A percentile compares a stretch with the other conserved stretches of the same genome.
These are phyloP conservation scores for Caenorhabditis afra DNA, from an alignment of 2,888 invertebrate genomes.

Conservation along the genomic window DNA sequence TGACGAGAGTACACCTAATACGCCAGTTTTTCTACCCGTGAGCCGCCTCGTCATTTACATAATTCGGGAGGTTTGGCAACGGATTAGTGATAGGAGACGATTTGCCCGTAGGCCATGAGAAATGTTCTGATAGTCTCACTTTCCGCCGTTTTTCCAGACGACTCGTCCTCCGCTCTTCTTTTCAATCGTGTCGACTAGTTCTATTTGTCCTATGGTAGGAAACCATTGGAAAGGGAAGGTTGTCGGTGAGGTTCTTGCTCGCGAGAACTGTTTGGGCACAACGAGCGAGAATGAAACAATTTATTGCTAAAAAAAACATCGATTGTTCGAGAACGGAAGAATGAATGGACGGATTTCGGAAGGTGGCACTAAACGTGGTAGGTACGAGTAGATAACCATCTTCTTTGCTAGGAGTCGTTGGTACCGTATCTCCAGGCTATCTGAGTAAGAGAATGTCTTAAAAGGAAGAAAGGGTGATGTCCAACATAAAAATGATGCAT, in stretches of 20 bases:
- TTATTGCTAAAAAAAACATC: too few species aligned
- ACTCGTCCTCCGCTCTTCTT: background rate
- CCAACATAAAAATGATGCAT: slow-evolving; percentile 6
- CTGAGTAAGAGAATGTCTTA: background rate
- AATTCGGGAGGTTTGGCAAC: slow-evolving; percentile 39
- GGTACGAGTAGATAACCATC: too few species aligned
- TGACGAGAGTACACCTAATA: slow-evolving; percentile 25
- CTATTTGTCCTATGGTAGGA: too few species aligned
- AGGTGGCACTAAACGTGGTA: too few species aligned
- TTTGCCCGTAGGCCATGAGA: slow-evolving; percentile 31
- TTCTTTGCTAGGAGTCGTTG: too few species aligned
- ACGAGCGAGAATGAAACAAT: too few species aligned
- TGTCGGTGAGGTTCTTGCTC: too few species aligned
- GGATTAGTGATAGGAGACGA: slow-evolving; percentile 29
- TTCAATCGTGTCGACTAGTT: too few species aligned
- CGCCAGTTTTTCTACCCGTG: slow-evolving; percentile 16
- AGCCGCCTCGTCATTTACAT: slow-evolving; percentile 41
- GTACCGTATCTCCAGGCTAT: background rate
- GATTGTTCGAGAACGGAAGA: too few species aligned
- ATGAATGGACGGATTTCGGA: too few species aligned
- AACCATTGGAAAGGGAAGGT: too few species aligned
- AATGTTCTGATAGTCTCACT: slow-evolving; percentile 34
- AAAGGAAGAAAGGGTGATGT: background rate
- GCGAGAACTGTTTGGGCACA: too few species aligned
- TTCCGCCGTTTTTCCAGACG: background rate